A percentile compares a stretch with the other conserved stretches of the same genome.
Conservation (phyloP, 2,888 invertebrate species). For the Scaptomyza caliginosa region DNA sequence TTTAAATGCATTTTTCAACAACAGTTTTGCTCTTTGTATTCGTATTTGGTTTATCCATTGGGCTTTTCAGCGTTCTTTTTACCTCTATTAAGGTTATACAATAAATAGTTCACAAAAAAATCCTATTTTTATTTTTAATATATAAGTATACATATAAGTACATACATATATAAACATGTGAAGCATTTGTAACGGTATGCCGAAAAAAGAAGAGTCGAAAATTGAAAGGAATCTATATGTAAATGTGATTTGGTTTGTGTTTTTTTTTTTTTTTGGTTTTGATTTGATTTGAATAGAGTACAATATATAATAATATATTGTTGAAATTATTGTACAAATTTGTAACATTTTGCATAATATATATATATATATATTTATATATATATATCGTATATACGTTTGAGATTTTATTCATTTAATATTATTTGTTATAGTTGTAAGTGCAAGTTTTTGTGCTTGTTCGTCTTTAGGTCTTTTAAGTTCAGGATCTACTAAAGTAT, state of each 20-base stretch:
- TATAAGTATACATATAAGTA: constrained; percentile 21
- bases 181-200: constrained; percentile 41
- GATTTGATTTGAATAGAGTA: constrained; percentile 18
- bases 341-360: constrained; percentile 52
- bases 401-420: constrained; percentile 14
- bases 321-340: constrained; percentile 68
- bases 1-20: constrained; percentile 70
- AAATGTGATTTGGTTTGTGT: constrained; percentile 4
- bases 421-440: constrained; percentile 19
- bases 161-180: constrained; percentile 30
- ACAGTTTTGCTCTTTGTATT: constrained; percentile 51
- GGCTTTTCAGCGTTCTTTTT: constrained; percentile 9
- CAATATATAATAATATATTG: constrained; percentile 27
- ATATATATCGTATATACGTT: constrained; percentile 24
- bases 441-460: constrained; percentile 51
- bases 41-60: constrained; percentile 11
- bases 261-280: background rate
- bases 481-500: constrained; percentile 34
- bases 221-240: constrained; percentile 44
- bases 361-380: too few relatives aligned
- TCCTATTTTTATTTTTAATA: background rate
- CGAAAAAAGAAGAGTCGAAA: constrained; percentile 42
- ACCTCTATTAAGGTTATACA: constrained; percentile 43
- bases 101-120: constrained; percentile 56
- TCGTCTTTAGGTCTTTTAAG: constrained; percentile 25